Conservation (phyloP, 2,113 vertebrate species). For the Gopherus evgoodei region DNA sequence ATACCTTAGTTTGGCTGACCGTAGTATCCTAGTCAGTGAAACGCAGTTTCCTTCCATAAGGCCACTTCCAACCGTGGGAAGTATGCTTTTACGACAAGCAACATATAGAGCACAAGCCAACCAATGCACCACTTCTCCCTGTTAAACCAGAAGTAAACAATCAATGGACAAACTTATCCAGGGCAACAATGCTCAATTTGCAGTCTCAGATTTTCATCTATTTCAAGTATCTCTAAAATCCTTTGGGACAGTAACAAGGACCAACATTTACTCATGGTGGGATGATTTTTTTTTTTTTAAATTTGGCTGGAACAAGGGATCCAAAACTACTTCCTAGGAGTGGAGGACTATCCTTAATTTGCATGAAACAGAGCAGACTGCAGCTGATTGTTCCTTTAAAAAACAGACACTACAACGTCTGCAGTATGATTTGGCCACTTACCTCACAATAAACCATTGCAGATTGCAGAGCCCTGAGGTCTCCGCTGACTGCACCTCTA, state of each 20-base stretch:
- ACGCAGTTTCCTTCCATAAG: slow-evolving; percentile 97
- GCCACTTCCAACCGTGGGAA: slow-evolving; percentile 93
- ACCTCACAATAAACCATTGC: not conserved
- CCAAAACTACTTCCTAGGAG: not conserved
- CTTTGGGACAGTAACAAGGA: not conserved
- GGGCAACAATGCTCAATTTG: not conserved
- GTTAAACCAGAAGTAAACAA: slow-evolving; percentile 31
- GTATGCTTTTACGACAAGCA: slow-evolving; percentile 91
- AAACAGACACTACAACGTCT: not conserved
- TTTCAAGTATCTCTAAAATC: not conserved
- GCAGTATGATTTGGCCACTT: not conserved
- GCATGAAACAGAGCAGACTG: not conserved
- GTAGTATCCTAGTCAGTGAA: slow-evolving; percentile 95
- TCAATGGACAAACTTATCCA: not conserved
- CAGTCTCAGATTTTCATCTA: not conserved
- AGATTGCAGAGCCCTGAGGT: not conserved
- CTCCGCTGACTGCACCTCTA: not conserved
- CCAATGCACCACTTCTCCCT: slow-evolving; percentile 97
- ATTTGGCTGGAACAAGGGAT: not conserved
- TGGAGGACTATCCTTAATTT: not conserved
- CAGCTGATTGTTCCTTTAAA: not conserved
- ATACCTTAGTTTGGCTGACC: slow-evolving; percentile 94
- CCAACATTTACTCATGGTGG: too few relatives aligned
- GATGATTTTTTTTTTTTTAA: not conserved
- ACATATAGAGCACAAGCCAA: slow-evolving; percentile 94